Base-by-base conservation (phyloP, 2,888 invertebrate species). In the Agapostemon virescens region DNA sequence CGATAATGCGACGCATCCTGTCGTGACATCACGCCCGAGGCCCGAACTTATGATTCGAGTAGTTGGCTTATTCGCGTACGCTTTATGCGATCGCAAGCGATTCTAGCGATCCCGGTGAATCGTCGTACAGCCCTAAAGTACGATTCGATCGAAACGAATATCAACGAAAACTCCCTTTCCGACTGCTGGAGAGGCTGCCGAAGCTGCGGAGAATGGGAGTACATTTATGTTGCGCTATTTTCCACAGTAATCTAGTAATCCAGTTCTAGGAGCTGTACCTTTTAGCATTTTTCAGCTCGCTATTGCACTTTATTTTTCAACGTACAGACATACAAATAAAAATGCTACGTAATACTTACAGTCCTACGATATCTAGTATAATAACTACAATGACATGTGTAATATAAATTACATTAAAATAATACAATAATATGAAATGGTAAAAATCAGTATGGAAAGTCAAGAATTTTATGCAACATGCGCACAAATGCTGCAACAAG, bases 261-360 rank as follows among this genome's bases (percentile, higher is more conserved):
- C 55, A 55, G 30, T 55, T 55, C 0, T 17, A 55, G 26, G 26
- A 55, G 55, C 55, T 26, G 49, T 49, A n/a, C n/a, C n/a, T n/a
- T n/a, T 49, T 17, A 45, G 11, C 15, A 52, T 42, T 30, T 42
- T 52, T 45, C 52, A 71, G 77, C 75, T 78, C 71, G 61, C 83
- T 82, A 90, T 91, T 91, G 90, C 90, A 90, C 90, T 90, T 90
- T 90, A 89, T 89, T 89, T 87, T 85, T 79, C 84, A 89, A 88
- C 88, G 84, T 90, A 90, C 87, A 89, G 86, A 88, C 85, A 87
- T 90, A 88, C 83, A 90, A 89, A 90, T 90, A 88, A 89, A 89
- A 90, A 89, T 86, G 85, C 86, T 89, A 88, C 88, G 86, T 87
- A 91, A 87, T 89, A 87, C 78, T 88, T 81, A 88, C 76, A 83